A percentile compares a stretch with the other conserved stretches of the same genome.
Conservation (phyloP, 2,888 invertebrate species). For the Himalopsyche kuldschensis region DNA sequence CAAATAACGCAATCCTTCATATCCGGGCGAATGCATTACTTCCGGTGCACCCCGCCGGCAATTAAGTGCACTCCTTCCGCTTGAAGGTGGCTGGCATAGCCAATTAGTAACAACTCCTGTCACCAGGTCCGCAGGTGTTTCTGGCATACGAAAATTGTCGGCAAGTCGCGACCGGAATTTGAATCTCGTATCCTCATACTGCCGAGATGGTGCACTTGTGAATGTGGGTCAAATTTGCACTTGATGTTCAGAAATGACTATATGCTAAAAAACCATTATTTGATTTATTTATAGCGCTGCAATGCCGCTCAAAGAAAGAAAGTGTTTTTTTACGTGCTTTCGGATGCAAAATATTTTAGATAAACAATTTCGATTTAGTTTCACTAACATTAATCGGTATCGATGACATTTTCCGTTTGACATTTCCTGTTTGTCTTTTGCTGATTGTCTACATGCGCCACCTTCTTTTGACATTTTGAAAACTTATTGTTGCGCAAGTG, state of each 20-base stretch:
- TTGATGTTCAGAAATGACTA: neutral
- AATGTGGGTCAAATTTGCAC: neutral
- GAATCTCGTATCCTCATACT: neutral
- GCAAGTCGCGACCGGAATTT: neutral
- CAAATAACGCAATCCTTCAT: neutral
- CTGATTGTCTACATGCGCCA: too few relatives aligned
- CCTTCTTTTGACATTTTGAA: too few relatives aligned
- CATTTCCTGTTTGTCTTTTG: too few relatives aligned
- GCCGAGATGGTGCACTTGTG: neutral
- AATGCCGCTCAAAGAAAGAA: too few relatives aligned
- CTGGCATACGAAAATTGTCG: slow-evolving; percentile 1
- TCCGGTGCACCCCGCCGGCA: neutral
- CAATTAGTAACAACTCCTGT: neutral
- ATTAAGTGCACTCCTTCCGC: neutral
- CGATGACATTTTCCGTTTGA: too few relatives aligned
- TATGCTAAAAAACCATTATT: too few relatives aligned
- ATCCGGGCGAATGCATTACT: neutral
- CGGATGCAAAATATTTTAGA: too few relatives aligned
- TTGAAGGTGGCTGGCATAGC: neutral
- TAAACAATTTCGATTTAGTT: too few relatives aligned
- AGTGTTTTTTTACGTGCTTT: too few relatives aligned
- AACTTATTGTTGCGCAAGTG: too few relatives aligned
- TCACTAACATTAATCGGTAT: too few relatives aligned
- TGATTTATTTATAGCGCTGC: too few relatives aligned
- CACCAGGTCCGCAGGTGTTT: neutral